These are phyloP conservation scores for Brienomyrus longianalis DNA, from an alignment of 2,113 vertebrate species.

Conservation along the genomic window DNA sequence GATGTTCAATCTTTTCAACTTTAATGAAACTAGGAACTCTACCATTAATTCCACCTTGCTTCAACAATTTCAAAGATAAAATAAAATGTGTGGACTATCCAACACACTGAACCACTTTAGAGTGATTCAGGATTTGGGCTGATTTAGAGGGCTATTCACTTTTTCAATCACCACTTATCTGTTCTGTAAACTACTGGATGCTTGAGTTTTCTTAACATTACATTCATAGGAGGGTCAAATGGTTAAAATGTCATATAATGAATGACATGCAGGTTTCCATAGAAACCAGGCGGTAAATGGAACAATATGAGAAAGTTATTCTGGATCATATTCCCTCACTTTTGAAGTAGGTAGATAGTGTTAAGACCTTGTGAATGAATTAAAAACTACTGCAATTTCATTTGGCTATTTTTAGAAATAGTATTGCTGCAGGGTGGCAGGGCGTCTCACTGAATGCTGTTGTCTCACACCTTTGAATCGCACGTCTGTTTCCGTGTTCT, in stretches of 20 bases:
- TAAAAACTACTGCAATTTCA: not conserved
- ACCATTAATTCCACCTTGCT: not conserved
- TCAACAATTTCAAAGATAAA: not conserved
- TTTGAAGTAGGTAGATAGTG: not conserved
- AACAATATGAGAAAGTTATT: not conserved
- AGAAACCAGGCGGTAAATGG: not conserved
- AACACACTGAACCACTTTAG: not conserved
- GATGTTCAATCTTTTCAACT: not conserved
- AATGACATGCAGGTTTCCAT: not conserved
- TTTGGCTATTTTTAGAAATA: not conserved
- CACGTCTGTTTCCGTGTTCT: not conserved
- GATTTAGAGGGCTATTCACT: not conserved
- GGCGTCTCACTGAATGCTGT: not conserved
- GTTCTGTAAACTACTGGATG: not conserved
- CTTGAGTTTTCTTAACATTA: not conserved
- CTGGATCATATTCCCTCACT: not conserved
- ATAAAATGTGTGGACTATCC: not conserved
- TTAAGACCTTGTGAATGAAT: not conserved
- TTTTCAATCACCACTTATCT: not conserved
- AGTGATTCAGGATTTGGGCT: not conserved
- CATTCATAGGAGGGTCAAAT: not conserved
- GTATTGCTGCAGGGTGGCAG: not conserved
- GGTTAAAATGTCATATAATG: not conserved
- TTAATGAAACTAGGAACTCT: not conserved
- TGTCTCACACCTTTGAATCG: not conserved